These are phyloP conservation scores for Callocephalon fimbriatum DNA, from an alignment of 2,113 vertebrate species.

Conservation along the genomic window DNA sequence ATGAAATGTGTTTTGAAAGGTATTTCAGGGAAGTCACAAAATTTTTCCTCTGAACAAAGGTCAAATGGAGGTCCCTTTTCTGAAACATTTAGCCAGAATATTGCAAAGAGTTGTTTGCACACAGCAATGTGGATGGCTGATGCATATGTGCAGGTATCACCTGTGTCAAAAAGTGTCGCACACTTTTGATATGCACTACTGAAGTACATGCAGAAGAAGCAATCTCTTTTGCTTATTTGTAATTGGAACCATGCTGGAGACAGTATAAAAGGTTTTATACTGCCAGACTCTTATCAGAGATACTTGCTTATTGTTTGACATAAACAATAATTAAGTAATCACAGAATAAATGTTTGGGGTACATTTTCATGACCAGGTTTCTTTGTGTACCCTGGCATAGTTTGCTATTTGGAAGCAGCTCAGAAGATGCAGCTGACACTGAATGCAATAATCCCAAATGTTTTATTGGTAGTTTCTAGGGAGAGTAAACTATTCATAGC, in stretches of 20 bases:
- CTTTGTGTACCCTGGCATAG: background rate
- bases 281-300: background rate
- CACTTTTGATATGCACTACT: background rate
- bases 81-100: background rate
- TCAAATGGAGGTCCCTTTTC: background rate
- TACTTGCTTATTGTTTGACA: background rate
- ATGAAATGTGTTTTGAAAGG: background rate
- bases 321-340: background rate
- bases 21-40: background rate
- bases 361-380: background rate
- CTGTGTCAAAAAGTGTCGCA: background rate
- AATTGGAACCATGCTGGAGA: background rate
- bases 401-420: background rate
- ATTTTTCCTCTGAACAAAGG: background rate
- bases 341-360: background rate
- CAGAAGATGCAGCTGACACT: background rate
- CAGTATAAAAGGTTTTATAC: background rate
- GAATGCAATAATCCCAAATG: background rate
- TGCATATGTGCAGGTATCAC: background rate
- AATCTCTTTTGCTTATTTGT: background rate
- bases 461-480: background rate
- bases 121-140: rapidly evolving
- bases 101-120: background rate
- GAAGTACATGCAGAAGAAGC: background rate
- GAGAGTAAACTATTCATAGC: background rate